Conservation (phyloP, 1,140 invertebrate species). For the Rhagoletis pomonella region DNA sequence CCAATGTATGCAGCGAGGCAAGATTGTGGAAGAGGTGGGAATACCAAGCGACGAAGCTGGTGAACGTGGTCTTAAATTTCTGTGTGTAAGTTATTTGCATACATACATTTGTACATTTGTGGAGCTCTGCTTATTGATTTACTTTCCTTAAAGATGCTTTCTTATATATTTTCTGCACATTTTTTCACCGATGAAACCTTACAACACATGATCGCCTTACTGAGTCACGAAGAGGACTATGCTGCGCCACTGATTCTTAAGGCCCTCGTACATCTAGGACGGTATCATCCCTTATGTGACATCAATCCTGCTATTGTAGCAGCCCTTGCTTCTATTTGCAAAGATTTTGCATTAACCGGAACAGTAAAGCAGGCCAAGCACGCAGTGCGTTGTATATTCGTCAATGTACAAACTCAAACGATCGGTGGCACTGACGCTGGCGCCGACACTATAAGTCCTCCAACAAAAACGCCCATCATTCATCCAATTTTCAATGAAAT, state of each 20-base stretch:
- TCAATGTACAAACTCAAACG: slow-evolving; percentile 77
- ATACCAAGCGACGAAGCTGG: slow-evolving; percentile 86
- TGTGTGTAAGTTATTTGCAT: slow-evolving; percentile 78
- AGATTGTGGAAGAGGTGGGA: slow-evolving; percentile 80
- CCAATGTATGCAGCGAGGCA: slow-evolving; percentile 69
- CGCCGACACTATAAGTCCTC: slow-evolving; percentile 57
- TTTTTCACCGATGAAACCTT: slow-evolving; percentile 92
- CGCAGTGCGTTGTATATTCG: slow-evolving; percentile 92
- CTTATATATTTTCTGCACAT: slow-evolving; percentile 93
- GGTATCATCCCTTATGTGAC: slow-evolving; percentile 86
- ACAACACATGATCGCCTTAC: slow-evolving; percentile 84
- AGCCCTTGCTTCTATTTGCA: slow-evolving; percentile 87
- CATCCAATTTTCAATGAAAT: slow-evolving; percentile 90
- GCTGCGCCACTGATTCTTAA: slow-evolving; percentile 88
- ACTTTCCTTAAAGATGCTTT: slow-evolving; percentile 76
- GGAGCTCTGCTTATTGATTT: neutral
- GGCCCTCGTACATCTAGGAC: slow-evolving; percentile 90
- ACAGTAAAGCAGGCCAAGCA: slow-evolving; percentile 97
- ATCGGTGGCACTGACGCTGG: slow-evolving; percentile 24
- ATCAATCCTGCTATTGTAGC: slow-evolving; percentile 76
- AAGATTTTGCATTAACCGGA: slow-evolving; percentile 89
- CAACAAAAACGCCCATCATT: slow-evolving; percentile 76
- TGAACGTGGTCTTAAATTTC: slow-evolving; percentile 86
- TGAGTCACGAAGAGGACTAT: slow-evolving; percentile 87
- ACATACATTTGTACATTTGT: neutral